Conservation (phyloP, 2,113 vertebrate genomes). For the Conger conger region DNA sequence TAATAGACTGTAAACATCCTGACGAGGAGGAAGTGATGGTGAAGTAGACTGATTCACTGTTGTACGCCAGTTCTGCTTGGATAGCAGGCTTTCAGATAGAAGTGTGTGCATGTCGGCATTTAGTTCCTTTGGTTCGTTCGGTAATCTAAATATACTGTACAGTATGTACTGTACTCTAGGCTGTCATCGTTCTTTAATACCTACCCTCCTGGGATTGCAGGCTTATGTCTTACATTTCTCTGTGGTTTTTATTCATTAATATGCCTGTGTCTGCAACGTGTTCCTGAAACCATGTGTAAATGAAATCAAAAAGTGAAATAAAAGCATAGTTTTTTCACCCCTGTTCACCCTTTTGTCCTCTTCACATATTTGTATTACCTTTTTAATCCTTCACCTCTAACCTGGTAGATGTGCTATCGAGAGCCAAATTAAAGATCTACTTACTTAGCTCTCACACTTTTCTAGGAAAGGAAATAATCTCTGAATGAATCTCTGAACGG, state of each 20-base stretch:
- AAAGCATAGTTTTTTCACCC: constrained; percentile 28
- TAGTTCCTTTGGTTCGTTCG: background rate
- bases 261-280: background rate
- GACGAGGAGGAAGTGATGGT: constrained; percentile 9
- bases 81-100: background rate
- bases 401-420: constrained; percentile 36
- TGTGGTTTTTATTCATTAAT: background rate
- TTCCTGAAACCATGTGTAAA: background rate
- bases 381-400: constrained; percentile 24
- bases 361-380: constrained; percentile 38
- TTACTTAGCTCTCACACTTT: background rate
- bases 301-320: constrained; percentile 24
- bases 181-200: background rate
- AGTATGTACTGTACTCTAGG: background rate
- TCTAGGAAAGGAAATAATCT: no score
- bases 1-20: constrained; percentile 27
- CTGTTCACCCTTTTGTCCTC: constrained; percentile 9
- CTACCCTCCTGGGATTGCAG: background rate
- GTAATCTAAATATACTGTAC: background rate
- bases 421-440: constrained; percentile 32
- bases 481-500: no score
- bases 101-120: background rate
- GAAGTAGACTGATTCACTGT: background rate
- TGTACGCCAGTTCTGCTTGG: background rate
- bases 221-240: background rate